phyloP scores from a whole-genome alignment of 2,888 invertebrate genomes.

The Lasioglossum marginatum region DNA sequence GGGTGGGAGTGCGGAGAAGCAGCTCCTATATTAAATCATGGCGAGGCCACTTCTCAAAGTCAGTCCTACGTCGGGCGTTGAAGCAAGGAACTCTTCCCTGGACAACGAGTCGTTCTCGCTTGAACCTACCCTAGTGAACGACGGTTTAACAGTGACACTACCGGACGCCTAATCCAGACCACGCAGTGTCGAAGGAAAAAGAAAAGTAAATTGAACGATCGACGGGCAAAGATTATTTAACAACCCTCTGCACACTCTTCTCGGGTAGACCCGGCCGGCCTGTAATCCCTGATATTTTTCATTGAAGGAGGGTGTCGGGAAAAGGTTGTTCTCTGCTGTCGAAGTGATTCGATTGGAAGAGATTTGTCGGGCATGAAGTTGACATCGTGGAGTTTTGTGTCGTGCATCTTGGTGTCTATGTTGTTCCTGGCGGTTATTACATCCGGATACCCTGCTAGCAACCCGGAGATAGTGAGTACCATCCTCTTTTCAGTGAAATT shows the following conservation, averaged over 20 bases:
- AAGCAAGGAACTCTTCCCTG: constrained; percentile 46
- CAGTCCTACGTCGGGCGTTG: constrained; percentile 74
- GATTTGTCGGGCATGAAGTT: constrained; percentile 73
- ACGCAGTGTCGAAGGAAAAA: neutral
- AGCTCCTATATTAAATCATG: constrained; percentile 83
- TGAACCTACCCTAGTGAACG: neutral
- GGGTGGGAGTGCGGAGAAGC: constrained; percentile 75
- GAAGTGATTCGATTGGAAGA: constrained; percentile 8
- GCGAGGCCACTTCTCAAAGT: constrained; percentile 79
- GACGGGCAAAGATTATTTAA: neutral
- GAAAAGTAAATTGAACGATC: constrained; percentile 6
- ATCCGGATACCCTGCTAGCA: constrained; percentile 79
- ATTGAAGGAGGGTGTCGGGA: neutral
- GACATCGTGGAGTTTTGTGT: constrained; percentile 47
- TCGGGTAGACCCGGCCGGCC: neutral
- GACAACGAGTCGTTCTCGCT: neutral
- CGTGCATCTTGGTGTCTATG: constrained; percentile 62
- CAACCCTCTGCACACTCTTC: neutral
- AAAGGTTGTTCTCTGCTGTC: neutral
- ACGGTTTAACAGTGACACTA: neutral
- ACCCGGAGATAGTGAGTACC: constrained; percentile 81
- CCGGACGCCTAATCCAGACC: neutral
- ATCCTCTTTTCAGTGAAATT: neutral
- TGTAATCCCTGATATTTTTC: constrained; percentile 11
- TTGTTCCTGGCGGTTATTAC: constrained; percentile 71